phyloP scores from a whole-genome alignment of 2,113 vertebrate species.

The Chaenocephalus aceratus region DNA sequence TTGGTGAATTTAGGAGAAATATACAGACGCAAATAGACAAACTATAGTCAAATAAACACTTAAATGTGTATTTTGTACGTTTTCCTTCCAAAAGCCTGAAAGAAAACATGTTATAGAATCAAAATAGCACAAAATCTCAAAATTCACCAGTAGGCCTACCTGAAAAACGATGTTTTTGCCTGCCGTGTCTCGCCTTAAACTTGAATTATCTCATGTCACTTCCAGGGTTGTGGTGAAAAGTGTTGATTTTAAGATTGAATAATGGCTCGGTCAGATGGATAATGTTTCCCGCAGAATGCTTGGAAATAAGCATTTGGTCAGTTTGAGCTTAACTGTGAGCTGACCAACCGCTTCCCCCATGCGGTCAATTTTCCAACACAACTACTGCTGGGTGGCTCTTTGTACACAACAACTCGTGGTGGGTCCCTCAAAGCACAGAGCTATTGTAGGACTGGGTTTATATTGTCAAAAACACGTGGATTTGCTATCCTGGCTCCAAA shows the following conservation, averaged over 20 bases:
- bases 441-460: conserved; percentile 47
- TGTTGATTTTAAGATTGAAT: not conserved
- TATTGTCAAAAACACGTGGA: not conserved
- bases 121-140: too few relatives aligned
- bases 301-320: conserved; percentile 3
- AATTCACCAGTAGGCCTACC: too few relatives aligned
- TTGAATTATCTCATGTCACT: not conserved
- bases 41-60: too few relatives aligned
- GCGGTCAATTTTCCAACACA: conserved; percentile 44
- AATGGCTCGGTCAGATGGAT: not conserved
- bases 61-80: too few relatives aligned
- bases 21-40: too few relatives aligned
- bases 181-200: too few relatives aligned
- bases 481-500: too few relatives aligned
- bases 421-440: conserved; percentile 49
- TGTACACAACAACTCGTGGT: conserved; percentile 62
- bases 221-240: not conserved
- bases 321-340: not conserved
- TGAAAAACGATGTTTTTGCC: too few relatives aligned
- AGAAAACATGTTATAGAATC: too few relatives aligned
- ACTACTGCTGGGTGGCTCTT: conserved; percentile 38
- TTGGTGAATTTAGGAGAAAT: too few relatives aligned
- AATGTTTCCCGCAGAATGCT: not conserved
- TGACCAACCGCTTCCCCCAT: conserved; percentile 28
- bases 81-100: too few relatives aligned